Percentiles rank a stretch among this genome's conserved stretches.
phyloP scores from a whole-genome alignment of 2,113 vertebrate genomes.

The Sisor rabdophorus region DNA sequence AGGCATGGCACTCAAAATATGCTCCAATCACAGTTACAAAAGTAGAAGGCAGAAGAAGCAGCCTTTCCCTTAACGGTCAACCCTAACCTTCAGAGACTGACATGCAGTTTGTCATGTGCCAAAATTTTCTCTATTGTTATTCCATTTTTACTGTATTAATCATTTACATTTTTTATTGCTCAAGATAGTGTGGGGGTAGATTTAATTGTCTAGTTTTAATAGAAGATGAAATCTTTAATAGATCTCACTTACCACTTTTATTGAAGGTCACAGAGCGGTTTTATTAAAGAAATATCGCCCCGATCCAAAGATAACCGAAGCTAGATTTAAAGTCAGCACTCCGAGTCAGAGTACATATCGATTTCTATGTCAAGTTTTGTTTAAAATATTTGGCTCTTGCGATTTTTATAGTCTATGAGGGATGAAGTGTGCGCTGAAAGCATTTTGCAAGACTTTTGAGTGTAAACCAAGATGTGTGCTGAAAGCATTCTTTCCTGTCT shows the following conservation, averaged over 20 bases:
- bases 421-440: constrained; percentile 8
- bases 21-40: background rate
- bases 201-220: background rate
- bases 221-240: background rate
- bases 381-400: constrained; percentile 11
- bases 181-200: background rate
- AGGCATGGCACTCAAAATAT: constrained; percentile 7
- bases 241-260: background rate
- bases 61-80: constrained; percentile 1
- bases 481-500: constrained; percentile 32
- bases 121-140: background rate
- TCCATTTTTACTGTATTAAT: background rate
- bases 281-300: background rate
- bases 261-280: background rate
- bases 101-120: background rate
- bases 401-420: constrained; percentile 27
- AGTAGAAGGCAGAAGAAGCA: background rate
- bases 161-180: background rate
- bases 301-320: background rate
- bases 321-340: background rate
- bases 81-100: background rate
- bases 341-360: background rate
- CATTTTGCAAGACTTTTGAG: constrained; percentile 1
- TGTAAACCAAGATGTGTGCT: constrained; percentile 26
- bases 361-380: background rate